phyloP scores from a whole-genome alignment of 1,140 invertebrate genomes.

The Ectropis grisescens region DNA sequence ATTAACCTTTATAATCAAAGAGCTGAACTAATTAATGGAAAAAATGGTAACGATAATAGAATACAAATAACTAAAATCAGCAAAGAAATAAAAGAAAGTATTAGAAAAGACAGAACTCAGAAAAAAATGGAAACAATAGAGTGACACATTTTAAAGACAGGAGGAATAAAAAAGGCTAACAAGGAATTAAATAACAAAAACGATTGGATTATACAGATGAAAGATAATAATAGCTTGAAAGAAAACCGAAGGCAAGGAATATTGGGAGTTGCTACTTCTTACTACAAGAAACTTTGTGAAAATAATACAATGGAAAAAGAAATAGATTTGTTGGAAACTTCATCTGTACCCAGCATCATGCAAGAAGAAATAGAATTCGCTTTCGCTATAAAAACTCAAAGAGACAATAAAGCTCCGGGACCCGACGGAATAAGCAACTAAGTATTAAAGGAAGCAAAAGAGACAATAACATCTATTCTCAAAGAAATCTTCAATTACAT shows the following conservation, averaged over 20 bases:
- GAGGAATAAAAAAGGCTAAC: conserved; percentile 15
- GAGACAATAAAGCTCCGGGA: conserved; percentile 20
- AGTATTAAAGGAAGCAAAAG: conserved; percentile 13
- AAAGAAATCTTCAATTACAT: conserved; percentile 23
- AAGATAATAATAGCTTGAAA: conserved; percentile 7
- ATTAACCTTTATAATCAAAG: conserved; percentile 7
- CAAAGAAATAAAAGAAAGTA: conserved; percentile 19
- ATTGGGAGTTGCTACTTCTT: conserved; percentile 14
- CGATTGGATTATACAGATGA: conserved; percentile 19
- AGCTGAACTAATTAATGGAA: conserved; percentile 6
- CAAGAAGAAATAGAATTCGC: conserved; percentile 10
- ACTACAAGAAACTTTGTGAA: conserved; percentile 19
- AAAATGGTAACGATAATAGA: conserved; percentile 6
- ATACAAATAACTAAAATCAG: conserved; percentile 7
- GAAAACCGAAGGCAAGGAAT: conserved; percentile 12
- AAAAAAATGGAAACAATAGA: conserved; percentile 19
- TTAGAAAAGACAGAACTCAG: conserved; percentile 14
- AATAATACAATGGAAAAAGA: conserved; percentile 2
- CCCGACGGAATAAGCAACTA: conserved; percentile 25
- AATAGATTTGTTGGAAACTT: conserved; percentile 8
- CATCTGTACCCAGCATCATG: conserved; percentile 13
- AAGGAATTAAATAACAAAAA: conserved; percentile 16
- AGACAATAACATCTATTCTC: conserved; percentile 14
- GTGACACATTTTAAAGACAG: conserved; percentile 9
- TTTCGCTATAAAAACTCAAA: conserved; percentile 5